phyloP scores from a whole-genome alignment of 2,797 vertebrate species.

The Pitangus sulphuratus region DNA sequence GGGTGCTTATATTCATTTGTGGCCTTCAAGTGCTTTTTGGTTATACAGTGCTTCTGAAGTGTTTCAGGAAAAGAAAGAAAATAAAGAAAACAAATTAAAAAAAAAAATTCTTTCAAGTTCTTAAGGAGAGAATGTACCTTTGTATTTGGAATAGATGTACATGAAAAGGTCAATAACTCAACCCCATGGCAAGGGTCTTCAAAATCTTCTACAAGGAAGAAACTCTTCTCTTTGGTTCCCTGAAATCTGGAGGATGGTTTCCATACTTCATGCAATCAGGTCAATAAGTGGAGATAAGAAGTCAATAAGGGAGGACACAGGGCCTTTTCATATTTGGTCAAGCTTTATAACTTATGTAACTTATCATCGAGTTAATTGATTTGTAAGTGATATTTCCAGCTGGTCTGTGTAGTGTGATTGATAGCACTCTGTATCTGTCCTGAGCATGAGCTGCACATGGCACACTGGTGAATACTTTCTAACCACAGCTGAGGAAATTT shows the following conservation, averaged over 20 bases:
- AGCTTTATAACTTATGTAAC: neutral
- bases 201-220: neutral
- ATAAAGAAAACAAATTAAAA: neutral
- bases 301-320: neutral
- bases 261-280: neutral
- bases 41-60: neutral
- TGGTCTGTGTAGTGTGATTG: neutral
- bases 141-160: neutral
- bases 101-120: neutral
- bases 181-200: neutral
- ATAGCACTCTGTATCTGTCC: neutral
- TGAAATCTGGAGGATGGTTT: neutral
- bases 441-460: neutral
- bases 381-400: neutral
- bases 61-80: neutral
- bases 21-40: neutral
- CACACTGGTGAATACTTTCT: fast-evolving
- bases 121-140: neutral
- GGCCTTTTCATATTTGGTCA: neutral
- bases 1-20: neutral
- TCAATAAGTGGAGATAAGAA: neutral
- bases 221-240: neutral
- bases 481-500: neutral
- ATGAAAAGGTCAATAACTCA: neutral
- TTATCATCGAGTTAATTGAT: neutral